Conservation (phyloP, 2,888 invertebrate genomes). For the Endomychus coccineus region DNA sequence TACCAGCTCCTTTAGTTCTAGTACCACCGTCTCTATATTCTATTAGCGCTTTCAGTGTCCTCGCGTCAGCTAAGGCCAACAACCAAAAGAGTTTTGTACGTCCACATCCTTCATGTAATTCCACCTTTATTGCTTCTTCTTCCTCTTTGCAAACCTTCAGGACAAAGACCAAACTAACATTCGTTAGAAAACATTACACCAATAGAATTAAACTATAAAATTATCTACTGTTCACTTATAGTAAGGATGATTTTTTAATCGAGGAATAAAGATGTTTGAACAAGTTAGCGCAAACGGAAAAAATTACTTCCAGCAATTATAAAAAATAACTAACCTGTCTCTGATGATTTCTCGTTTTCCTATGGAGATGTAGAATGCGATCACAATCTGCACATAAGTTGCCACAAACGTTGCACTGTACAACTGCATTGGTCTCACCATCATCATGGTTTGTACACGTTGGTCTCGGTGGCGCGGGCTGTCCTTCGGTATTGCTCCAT, state of each 20-base stretch:
- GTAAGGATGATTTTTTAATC: too few species aligned
- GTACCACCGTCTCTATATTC: constrained; percentile 80
- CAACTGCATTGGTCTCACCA: constrained; percentile 82
- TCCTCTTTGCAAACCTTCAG: constrained; percentile 92
- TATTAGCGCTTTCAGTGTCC: constrained; percentile 81
- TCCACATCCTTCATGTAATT: constrained; percentile 95
- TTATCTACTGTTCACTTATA: too few species aligned
- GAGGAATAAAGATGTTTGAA: too few species aligned
- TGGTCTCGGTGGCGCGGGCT: constrained; percentile 58
- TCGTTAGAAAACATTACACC: too few species aligned
- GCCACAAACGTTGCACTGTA: constrained; percentile 87
- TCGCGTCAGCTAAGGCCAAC: constrained; percentile 84
- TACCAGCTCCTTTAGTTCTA: constrained; percentile 40
- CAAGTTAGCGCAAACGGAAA: too few species aligned
- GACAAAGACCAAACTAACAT: too few species aligned
- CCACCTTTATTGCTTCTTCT: constrained; percentile 91
- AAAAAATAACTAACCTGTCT: constrained; percentile 53
- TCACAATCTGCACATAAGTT: constrained; percentile 95
- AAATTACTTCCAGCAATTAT: too few species aligned
- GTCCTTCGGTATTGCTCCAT: constrained; percentile 61
- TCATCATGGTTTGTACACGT: constrained; percentile 96
- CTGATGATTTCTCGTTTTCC: constrained; percentile 77
- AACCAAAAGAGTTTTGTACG: constrained; percentile 94
- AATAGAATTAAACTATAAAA: too few species aligned
- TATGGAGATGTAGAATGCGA: constrained; percentile 85